These are phyloP conservation scores for Arremon aurantiirostris DNA, from an alignment of 2,797 vertebrate species.

Conservation along the genomic window DNA sequence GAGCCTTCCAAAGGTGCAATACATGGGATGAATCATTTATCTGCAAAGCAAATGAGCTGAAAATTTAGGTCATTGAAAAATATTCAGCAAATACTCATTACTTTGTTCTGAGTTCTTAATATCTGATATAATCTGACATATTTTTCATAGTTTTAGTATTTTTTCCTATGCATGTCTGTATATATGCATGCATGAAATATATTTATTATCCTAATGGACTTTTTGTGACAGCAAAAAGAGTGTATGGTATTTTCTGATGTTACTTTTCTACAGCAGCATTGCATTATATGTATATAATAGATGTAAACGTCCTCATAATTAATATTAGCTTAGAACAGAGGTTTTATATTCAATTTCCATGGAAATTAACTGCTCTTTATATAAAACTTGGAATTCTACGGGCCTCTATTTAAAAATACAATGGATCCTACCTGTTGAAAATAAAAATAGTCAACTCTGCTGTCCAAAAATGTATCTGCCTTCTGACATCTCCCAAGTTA, in stretches of 20 bases:
- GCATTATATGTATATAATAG: background rate
- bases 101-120: background rate
- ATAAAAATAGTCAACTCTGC: background rate
- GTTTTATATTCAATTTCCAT: background rate
- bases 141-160: background rate
- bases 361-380: background rate
- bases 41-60: conserved; percentile 6
- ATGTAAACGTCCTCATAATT: background rate
- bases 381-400: background rate
- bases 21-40: conserved; percentile 21
- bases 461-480: background rate
- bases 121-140: background rate
- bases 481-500: background rate
- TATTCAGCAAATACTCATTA: background rate
- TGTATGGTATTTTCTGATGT: background rate
- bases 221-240: background rate
- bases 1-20: background rate
- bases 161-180: background rate
- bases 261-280: background rate
- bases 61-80: background rate
- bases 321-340: background rate
- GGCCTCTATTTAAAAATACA: background rate
- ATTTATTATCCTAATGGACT: background rate
- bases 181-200: background rate
- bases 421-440: background rate